These are phyloP conservation scores for Casuarius casuarius DNA, from an alignment of 2,113 vertebrate genomes.

Conservation along the genomic window DNA sequence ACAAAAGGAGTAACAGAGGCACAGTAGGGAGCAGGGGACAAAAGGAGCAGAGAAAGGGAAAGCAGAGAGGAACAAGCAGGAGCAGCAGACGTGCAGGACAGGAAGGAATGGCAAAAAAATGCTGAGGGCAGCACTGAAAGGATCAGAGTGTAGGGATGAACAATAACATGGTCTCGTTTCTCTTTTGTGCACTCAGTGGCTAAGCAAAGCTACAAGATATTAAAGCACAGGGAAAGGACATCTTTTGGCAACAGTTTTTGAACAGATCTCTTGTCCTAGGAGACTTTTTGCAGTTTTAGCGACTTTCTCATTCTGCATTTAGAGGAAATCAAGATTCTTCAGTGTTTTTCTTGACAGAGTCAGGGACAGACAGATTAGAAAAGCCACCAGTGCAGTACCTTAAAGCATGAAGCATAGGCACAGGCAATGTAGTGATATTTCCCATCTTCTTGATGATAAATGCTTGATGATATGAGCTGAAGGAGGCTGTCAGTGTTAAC, in stretches of 20 bases:
- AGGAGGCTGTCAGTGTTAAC: background rate
- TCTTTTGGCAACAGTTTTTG: background rate
- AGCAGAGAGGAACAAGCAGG: background rate
- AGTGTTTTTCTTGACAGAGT: background rate
- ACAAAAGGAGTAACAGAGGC: slow-evolving; percentile 15
- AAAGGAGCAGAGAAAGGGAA: slow-evolving; percentile 18
- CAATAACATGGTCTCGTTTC: background rate
- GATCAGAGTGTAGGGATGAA: background rate
- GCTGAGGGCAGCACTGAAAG: background rate
- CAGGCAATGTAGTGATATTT: background rate
- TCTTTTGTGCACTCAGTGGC: background rate
- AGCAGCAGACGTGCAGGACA: background rate
- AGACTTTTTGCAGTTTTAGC: background rate
- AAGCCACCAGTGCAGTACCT: background rate
- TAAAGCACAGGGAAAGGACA: background rate
- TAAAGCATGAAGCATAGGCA: background rate
- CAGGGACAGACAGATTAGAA: background rate
- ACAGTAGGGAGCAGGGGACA: background rate
- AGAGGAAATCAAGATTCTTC: background rate
- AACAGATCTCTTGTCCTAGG: background rate
- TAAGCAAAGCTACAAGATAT: background rate
- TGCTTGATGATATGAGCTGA: background rate
- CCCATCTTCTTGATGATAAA: background rate
- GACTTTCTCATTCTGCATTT: background rate
- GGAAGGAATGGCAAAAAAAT: slow-evolving; percentile 1